A percentile compares a stretch with the other conserved stretches of the same genome.
Evolutionary conservation across 2,113 vertebrate genomes (phyloP).

Genomic region (Melanerpes aurifrons): DNA sequence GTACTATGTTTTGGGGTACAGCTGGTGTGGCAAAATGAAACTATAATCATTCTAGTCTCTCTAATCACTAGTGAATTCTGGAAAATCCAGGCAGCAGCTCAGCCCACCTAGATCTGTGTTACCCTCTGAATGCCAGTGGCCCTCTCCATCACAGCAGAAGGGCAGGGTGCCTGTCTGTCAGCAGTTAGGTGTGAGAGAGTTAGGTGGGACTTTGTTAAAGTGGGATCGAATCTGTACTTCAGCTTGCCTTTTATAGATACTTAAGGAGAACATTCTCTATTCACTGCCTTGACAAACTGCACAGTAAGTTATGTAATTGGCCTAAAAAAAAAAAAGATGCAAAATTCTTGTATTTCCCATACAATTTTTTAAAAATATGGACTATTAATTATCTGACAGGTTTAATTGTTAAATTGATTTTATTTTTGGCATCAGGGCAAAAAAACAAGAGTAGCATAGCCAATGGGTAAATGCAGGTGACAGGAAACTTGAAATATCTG

Average conservation of each 20-base stretch:
- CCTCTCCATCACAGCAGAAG: neutral
- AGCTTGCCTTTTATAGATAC: neutral
- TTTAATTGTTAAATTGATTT: neutral
- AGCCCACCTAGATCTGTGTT: neutral
- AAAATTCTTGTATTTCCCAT: neutral
- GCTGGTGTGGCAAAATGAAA: neutral
- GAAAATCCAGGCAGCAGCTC: neutral
- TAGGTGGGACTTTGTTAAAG: neutral
- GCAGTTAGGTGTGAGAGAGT: neutral
- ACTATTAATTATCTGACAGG: neutral
- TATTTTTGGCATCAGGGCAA: neutral
- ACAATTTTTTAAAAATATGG: neutral
- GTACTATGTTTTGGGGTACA: neutral
- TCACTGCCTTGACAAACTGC: neutral
- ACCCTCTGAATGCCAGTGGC: neutral
- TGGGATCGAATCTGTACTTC: neutral
- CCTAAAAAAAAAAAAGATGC: neutral
- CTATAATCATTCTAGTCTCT: neutral
- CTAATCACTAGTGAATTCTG: neutral
- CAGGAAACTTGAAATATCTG: neutral
- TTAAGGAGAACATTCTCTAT: neutral
- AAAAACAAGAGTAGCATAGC: neutral
- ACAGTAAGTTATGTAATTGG: neutral
- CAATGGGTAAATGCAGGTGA: neutral
- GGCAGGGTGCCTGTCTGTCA: neutral